Conservation (phyloP, 2,113 vertebrate species). For the Bubo blakistoni region DNA sequence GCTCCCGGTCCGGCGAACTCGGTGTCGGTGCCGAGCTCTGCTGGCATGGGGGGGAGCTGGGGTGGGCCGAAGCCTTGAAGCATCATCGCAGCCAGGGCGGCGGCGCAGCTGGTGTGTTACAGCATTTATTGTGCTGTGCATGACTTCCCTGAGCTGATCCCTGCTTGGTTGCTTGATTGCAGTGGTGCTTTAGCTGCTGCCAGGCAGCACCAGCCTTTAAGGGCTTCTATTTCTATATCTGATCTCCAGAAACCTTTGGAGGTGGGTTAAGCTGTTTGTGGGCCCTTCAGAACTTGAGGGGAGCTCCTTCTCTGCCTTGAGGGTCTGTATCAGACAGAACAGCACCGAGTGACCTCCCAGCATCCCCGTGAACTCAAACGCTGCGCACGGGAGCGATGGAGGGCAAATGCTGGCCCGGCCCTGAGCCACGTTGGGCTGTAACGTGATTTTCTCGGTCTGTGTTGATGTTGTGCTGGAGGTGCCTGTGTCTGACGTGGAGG, state of each 20-base stretch:
- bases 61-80: not conserved
- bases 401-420: not conserved
- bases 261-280: not conserved
- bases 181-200: not conserved
- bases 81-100: not conserved
- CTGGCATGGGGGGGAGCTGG: not conserved
- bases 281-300: not conserved
- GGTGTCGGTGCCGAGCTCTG: not conserved
- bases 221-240: not conserved
- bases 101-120: not conserved
- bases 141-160: not conserved
- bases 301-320: not conserved
- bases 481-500: not conserved
- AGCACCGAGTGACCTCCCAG: not conserved
- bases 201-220: not conserved
- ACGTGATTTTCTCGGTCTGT: not conserved
- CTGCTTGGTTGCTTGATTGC: not conserved
- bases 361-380: accelerated
- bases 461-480: not conserved
- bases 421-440: not conserved
- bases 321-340: not conserved
- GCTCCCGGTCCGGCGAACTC: not conserved
- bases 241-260: not conserved
- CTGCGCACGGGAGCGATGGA: not conserved
- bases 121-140: not conserved